phyloP scores from a whole-genome alignment of 2,888 invertebrate species.

The Diaphora mendica region DNA sequence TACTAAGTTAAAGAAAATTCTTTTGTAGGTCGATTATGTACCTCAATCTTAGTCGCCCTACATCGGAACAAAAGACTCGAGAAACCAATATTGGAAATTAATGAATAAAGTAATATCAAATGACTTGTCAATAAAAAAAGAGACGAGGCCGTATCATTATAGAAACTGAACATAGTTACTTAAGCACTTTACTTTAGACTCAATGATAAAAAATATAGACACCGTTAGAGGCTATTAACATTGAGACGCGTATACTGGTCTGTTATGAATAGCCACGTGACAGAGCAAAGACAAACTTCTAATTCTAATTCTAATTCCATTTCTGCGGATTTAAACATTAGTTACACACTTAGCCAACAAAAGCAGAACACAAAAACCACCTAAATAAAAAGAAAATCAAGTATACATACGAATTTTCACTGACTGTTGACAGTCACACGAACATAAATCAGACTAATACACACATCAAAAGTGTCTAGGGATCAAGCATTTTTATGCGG shows the following conservation, averaged over 20 bases:
- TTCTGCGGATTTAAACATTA: not conserved
- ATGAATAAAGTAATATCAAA: constrained; percentile 31
- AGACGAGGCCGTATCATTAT: constrained; percentile 36
- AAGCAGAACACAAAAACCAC: too few species aligned
- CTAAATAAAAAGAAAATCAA: not conserved
- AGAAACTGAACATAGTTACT: constrained; percentile 12
- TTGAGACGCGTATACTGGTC: constrained; percentile 11
- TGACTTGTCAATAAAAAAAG: constrained; percentile 30
- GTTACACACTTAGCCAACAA: not conserved
- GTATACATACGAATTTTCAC: not conserved
- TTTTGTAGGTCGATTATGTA: constrained; percentile 47
- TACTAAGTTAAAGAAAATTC: constrained; percentile 45
- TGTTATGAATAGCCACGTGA: not conserved
- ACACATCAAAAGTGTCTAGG: too few species aligned
- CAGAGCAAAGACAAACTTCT: not conserved
- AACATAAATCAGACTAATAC: not conserved
- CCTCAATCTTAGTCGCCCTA: constrained; percentile 54
- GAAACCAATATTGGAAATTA: constrained; percentile 18
- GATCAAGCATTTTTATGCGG: too few species aligned
- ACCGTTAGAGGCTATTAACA: constrained; percentile 41
- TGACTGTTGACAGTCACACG: too few species aligned
- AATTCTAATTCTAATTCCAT: not conserved
- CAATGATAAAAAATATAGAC: constrained; percentile 25
- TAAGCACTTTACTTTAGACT: constrained; percentile 10
- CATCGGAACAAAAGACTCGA: constrained; percentile 49